Evolutionary conservation across 2,797 vertebrate species (phyloP), one percentile per base, ranked within the genome.

Genomic region (Brachymystax lenok): DNA sequence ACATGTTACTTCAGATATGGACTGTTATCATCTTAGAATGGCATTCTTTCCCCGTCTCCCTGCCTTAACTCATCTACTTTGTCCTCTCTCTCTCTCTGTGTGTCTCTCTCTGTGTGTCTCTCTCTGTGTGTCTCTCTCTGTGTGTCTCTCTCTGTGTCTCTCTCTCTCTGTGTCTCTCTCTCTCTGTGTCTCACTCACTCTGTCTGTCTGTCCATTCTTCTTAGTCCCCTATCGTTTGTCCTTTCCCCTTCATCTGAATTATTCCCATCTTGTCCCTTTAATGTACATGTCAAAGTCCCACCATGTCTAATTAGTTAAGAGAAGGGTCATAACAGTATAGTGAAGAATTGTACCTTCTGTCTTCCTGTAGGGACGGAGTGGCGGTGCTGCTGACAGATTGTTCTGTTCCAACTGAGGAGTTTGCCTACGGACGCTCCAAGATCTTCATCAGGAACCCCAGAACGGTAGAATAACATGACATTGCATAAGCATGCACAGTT

Each of bases 361-460:
- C 69, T 84, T 75, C 83, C 85, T 85, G 21, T 74, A 99, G 98
- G 91, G 92, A 93, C 86, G 98, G 98, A 73, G 98, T 99, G 71
- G 95, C 99, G 86, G 96, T 97, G 71, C 91, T 99, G 76, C 95
- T 99, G 92, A 92, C 88, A 30, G 93, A 96, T 85, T 87, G 98
- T 84, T 90, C 94, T 85, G 94, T 98, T 83, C 93, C 96, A 27
- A 70, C 88, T 73, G 98, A 99, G 77, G 98, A 99, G 79, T 97
- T 94, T 78, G 93, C 98, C 0, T 97, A 96, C 5, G 98, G 98
- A 13, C 96, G 97, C 92, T 98, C 97, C 74, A 99, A 99, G 94
- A 98, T 99, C 90, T 99, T 99, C 92, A 99, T 99, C 93, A 96
- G 98, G 91, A 99, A 99, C 91, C 98, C 98, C 66, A 96, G 96